Conservation (phyloP, 2,797 vertebrate species). For the Cirrhinus molitorella region DNA sequence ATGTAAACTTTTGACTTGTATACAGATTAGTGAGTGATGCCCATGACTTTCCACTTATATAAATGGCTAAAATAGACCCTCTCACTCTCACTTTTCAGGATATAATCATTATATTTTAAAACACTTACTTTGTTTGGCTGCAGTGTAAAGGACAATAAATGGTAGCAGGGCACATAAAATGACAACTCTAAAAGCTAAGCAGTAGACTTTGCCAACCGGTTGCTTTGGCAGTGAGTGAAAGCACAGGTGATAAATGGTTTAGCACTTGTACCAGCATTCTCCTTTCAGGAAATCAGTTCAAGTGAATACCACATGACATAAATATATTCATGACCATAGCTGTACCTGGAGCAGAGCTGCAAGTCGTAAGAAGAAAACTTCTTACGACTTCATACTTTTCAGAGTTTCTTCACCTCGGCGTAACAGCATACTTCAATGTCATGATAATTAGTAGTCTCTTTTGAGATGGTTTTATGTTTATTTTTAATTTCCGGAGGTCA, state of each 20-base stretch:
- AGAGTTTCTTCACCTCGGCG: background rate
- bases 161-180: slow-evolving; percentile 15
- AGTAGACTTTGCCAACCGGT: background rate
- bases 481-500: background rate
- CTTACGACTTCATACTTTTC: background rate
- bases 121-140: slow-evolving; percentile 20
- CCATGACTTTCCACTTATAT: background rate
- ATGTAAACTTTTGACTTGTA: too few relatives aligned
- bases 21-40: background rate
- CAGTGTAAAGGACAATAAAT: slow-evolving; percentile 17
- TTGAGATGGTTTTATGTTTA: background rate
- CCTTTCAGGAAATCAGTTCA: slow-evolving; percentile 16
- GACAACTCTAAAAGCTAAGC: slow-evolving; percentile 10
- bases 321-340: background rate
- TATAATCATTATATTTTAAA: background rate
- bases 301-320: background rate
- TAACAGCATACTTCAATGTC: background rate
- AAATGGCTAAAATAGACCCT: background rate
- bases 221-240: slow-evolving; percentile 44
- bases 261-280: background rate
- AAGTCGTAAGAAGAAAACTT: background rate
- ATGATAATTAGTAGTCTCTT: background rate
- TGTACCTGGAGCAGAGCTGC: background rate
- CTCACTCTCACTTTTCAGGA: background rate
- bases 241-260: slow-evolving; percentile 12